phyloP scores from a whole-genome alignment of 1,140 invertebrate species.

The Drosophila pseudoobscura region DNA sequence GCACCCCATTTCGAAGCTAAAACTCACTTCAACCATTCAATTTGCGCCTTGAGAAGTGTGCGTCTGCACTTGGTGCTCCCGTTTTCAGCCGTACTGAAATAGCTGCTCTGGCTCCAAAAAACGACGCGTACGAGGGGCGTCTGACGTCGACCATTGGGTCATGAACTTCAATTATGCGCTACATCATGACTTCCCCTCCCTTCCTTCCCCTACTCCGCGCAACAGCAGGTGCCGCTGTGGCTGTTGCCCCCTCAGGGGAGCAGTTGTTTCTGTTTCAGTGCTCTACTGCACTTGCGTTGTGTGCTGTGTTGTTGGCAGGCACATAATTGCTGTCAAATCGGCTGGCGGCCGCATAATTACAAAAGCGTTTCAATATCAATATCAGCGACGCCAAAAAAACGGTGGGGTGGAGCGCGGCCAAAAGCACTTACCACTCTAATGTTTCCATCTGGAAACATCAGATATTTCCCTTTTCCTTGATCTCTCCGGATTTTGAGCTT shows the following conservation, averaged over 20 bases:
- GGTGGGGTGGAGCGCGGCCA: constrained; percentile 20
- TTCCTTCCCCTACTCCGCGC: background rate
- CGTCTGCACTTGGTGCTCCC: too few species aligned
- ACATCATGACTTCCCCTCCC: constrained; percentile 18
- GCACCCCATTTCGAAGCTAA: background rate
- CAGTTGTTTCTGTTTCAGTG: constrained; percentile 10
- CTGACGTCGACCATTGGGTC: constrained; percentile 62
- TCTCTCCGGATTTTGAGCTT: constrained; percentile 9
- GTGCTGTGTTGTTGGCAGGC: constrained; percentile 22
- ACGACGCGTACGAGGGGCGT: constrained; percentile 45
- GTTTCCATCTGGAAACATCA: constrained; percentile 21
- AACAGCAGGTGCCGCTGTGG: constrained; percentile 25
- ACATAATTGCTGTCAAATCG: constrained; percentile 66
- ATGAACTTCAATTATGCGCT: constrained; percentile 74
- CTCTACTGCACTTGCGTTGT: constrained; percentile 18
- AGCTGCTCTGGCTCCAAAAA: constrained; percentile 19
- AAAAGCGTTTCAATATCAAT: constrained; percentile 51
- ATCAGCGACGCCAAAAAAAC: constrained; percentile 3
- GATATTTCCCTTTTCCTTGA: constrained; percentile 35
- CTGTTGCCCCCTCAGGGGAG: too few species aligned
- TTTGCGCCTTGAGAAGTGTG: constrained; percentile 27
- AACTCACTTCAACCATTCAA: constrained; percentile 15
- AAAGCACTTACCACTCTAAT: constrained; percentile 35
- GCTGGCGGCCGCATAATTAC: constrained; percentile 59
- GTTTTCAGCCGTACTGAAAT: constrained; percentile 14